Percentiles rank a stretch among this genome's conserved stretches.
Evolutionary conservation across 2,797 vertebrate genomes (phyloP).

Genomic region (Sebastes steindachneri): DNA sequence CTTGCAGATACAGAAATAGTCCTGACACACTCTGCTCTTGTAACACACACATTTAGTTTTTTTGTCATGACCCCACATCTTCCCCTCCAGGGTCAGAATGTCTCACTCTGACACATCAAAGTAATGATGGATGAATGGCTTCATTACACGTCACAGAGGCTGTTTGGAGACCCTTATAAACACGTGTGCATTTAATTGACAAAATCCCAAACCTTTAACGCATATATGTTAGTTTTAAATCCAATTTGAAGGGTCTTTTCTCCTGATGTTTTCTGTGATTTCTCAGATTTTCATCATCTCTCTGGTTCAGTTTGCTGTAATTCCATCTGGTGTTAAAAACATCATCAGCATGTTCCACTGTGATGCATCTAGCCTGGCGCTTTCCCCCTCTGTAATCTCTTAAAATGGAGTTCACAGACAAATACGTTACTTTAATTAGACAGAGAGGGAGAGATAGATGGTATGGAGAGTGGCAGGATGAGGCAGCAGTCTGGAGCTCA

Average conservation of each 20-base stretch:
- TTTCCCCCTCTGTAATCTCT: conserved; percentile 20
- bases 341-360: not conserved
- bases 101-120: conserved; percentile 15
- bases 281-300: not conserved
- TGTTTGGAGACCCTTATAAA: not conserved
- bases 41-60: not conserved
- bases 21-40: not conserved
- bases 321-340: not conserved
- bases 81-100: conserved; percentile 17
- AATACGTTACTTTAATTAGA: conserved; percentile 62
- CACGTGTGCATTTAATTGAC: not conserved
- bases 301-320: not conserved
- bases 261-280: not conserved
- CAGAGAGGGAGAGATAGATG: not conserved
- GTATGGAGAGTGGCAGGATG: conserved; percentile 25
- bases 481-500: conserved; percentile 54
- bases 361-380: not conserved
- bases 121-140: not conserved
- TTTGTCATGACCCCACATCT: not conserved
- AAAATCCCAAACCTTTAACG: not conserved
- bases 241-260: not conserved
- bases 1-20: conserved; percentile 7
- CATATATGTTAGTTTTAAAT: not conserved
- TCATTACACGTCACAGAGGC: not conserved
- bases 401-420: conserved; percentile 32